Conservation (phyloP, 2,888 invertebrate species). For the Amblyjoppa fuscipennis region DNA sequence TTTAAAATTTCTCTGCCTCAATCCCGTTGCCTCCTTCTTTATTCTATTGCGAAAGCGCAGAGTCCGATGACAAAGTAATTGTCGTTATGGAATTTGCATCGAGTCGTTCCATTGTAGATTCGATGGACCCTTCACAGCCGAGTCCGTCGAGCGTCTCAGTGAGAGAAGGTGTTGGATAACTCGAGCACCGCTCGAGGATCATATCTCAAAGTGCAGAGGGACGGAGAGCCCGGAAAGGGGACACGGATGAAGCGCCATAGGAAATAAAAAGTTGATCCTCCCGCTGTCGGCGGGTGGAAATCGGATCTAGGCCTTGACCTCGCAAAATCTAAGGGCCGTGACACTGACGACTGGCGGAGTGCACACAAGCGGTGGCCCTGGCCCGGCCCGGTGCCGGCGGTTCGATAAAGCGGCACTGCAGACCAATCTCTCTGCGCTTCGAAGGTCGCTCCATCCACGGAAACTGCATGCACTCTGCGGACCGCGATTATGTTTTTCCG, state of each 20-base stretch:
- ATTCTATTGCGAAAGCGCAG: background rate
- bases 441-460: conserved; percentile 74
- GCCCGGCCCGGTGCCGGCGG: conserved; percentile 76
- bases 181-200: background rate
- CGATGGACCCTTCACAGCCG: background rate
- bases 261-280: conserved; percentile 54
- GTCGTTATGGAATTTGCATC: background rate
- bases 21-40: background rate
- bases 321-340: conserved; percentile 69
- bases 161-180: conserved; percentile 1
- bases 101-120: background rate
- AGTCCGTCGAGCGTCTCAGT: background rate
- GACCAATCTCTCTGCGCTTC: conserved; percentile 70
- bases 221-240: background rate
- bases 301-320: conserved; percentile 71
- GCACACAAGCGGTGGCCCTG: conserved; percentile 72
- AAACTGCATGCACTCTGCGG: conserved; percentile 14
- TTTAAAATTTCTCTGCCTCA: background rate
- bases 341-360: conserved; percentile 68
- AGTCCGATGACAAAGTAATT: background rate
- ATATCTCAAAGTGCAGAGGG: background rate
- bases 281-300: conserved; percentile 45
- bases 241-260: background rate
- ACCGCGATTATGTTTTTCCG: conserved; percentile 52
- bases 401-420: conserved; percentile 81